Evolutionary conservation across 2,113 vertebrate genomes (phyloP).

Genomic region (Pardalotus punctatus): DNA sequence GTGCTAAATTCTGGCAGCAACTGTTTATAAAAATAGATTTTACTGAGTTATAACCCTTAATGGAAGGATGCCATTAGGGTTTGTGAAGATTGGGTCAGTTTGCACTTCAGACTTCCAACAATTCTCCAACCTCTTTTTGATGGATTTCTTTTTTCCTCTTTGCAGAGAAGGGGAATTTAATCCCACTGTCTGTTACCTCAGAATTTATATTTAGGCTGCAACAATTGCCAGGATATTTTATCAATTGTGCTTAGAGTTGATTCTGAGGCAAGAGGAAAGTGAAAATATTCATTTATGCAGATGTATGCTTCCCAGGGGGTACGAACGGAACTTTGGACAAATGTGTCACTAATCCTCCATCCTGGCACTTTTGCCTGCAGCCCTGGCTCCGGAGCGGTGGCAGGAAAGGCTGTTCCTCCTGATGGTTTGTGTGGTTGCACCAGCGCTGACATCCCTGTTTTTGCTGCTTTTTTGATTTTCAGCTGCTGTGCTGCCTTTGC

Average conservation of each 20-base stretch:
- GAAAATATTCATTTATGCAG: background rate
- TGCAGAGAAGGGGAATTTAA: background rate
- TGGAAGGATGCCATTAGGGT: background rate
- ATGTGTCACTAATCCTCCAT: background rate
- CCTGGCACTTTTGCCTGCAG: background rate
- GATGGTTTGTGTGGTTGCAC: fast-evolving
- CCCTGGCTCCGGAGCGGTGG: background rate
- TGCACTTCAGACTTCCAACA: background rate
- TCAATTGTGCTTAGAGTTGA: background rate
- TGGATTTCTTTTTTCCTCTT: background rate
- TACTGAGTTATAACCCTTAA: background rate
- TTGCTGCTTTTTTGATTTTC: background rate
- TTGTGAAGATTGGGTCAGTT: background rate
- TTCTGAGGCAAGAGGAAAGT: background rate
- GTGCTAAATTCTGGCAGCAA: background rate
- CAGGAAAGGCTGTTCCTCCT: background rate
- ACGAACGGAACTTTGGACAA: background rate
- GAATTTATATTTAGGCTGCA: background rate
- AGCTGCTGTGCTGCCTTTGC: background rate
- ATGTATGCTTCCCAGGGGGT: fast-evolving
- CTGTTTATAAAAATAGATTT: background rate
- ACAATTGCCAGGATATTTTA: background rate
- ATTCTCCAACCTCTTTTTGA: background rate
- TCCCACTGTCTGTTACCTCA: fast-evolving
- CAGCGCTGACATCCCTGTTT: background rate